These are phyloP conservation scores for Silvanus unidentatus DNA, from an alignment of 2,888 invertebrate genomes.

Conservation along the genomic window DNA sequence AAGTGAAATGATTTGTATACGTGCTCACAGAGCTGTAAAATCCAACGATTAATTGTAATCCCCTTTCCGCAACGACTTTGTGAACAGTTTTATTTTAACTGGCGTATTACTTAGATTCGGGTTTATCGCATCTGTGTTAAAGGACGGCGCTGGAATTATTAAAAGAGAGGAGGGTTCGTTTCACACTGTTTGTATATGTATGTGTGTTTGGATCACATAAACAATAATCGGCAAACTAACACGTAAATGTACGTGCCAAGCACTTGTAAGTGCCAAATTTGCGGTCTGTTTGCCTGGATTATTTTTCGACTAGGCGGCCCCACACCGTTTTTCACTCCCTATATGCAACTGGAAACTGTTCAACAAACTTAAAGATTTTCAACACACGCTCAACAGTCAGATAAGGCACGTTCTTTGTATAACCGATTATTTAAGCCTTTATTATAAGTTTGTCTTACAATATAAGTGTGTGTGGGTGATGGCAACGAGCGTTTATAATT, in stretches of 20 bases:
- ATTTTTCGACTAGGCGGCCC: too few species aligned
- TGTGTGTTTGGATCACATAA: constrained; percentile 11
- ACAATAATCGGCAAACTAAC: constrained; percentile 17
- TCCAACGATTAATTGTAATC: constrained; percentile 20
- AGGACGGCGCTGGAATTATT: too few species aligned
- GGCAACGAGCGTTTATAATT: too few species aligned
- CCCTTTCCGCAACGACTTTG: constrained; percentile 19
- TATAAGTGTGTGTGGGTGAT: too few species aligned
- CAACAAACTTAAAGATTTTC: too few species aligned
- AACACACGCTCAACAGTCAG: constrained; percentile 1
- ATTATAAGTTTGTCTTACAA: constrained; percentile 14
- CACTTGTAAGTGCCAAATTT: constrained; percentile 18
- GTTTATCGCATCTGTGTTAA: too few species aligned
- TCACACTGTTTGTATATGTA: too few species aligned
- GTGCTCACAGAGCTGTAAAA: constrained; percentile 18
- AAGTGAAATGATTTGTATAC: constrained; percentile 22
- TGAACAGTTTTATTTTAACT: constrained; percentile 18
- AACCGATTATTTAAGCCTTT: constrained; percentile 14
- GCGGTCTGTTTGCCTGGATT: constrained; percentile 7
- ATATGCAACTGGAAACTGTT: too few species aligned
- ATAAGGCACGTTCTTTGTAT: constrained; percentile 17
- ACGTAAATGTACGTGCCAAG: constrained; percentile 18
- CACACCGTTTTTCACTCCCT: too few species aligned
- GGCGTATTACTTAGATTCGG: constrained; percentile 1
- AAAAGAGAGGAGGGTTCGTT: too few species aligned